Evolutionary conservation across 2,113 vertebrate genomes (phyloP).

Genomic region (human): GRCh38 chr1:96981501-96982000

Average conservation of each 20-base stretch:
- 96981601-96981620: slow-evolving; percentile 82
- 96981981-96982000: slow-evolving; percentile 63
- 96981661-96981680: slow-evolving; percentile 75
- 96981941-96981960: slow-evolving; percentile 44
- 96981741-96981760: slow-evolving; percentile 47
- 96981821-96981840: slow-evolving; percentile 70
- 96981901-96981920: slow-evolving; percentile 44
- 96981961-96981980: slow-evolving; percentile 46
- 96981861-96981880: slow-evolving; percentile 65
- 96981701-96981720: slow-evolving; percentile 42
- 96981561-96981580: slow-evolving; percentile 84
- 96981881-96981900: slow-evolving; percentile 70
- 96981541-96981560: slow-evolving; percentile 87
- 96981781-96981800: slow-evolving; percentile 40
- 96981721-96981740: slow-evolving; percentile 67
- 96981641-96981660: slow-evolving; percentile 78
- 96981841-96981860: slow-evolving; percentile 76
- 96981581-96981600: slow-evolving; percentile 84
- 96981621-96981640: slow-evolving; percentile 76
- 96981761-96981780: slow-evolving; percentile 51
- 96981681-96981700: slow-evolving; percentile 54
- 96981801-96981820: slow-evolving; percentile 66
- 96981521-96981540: slow-evolving; percentile 88
- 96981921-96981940: slow-evolving; percentile 65
- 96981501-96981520: slow-evolving; percentile 85